These are phyloP conservation scores for Trogon surrucura DNA, from an alignment of 2,113 vertebrate species.

Conservation along the genomic window DNA sequence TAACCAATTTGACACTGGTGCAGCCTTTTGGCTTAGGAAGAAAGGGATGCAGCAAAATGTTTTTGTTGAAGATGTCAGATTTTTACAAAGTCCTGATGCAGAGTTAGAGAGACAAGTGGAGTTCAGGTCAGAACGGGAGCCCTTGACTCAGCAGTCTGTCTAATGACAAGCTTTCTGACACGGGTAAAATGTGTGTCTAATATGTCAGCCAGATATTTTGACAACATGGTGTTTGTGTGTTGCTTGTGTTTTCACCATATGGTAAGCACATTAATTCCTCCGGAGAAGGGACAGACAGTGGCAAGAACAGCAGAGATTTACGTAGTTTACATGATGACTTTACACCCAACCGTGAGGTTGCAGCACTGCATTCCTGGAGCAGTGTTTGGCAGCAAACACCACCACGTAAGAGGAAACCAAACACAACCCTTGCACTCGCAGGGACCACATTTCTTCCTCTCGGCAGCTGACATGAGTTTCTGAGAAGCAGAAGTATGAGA, in stretches of 20 bases:
- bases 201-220: background rate
- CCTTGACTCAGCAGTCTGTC: background rate
- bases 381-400: background rate
- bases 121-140: background rate
- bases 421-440: background rate
- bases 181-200: background rate
- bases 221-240: background rate
- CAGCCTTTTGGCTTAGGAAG: background rate
- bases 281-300: background rate
- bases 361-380: background rate
- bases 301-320: background rate
- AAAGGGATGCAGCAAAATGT: background rate
- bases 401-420: background rate
- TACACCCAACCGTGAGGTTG: background rate
- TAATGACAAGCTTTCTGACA: background rate
- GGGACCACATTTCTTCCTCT: background rate
- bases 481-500: background rate
- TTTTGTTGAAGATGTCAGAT: background rate
- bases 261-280: background rate
- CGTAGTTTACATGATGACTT: background rate
- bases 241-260: conserved; percentile 11
- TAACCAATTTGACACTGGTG: background rate
- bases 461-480: background rate
- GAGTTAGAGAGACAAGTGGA: background rate
- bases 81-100: background rate